These are phyloP conservation scores for Cerastis rubricosa DNA, from an alignment of 2,888 invertebrate species.

Conservation along the genomic window DNA sequence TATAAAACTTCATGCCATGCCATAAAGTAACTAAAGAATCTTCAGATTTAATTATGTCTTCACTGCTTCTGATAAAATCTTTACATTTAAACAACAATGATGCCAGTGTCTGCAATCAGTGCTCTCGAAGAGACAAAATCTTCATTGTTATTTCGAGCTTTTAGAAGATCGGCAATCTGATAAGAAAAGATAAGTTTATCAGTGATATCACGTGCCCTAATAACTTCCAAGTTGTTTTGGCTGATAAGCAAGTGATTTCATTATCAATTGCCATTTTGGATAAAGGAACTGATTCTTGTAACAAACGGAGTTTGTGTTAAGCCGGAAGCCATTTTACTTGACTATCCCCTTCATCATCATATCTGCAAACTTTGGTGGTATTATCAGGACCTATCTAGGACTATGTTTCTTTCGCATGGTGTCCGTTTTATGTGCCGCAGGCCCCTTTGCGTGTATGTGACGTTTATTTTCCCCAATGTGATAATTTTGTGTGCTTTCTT, in stretches of 20 bases:
- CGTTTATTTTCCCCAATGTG: no score
- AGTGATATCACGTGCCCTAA: constrained; percentile 31
- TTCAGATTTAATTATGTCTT: constrained; percentile 26
- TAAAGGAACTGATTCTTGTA: constrained; percentile 26
- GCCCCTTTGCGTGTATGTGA: no score
- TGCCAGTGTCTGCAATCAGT: constrained; percentile 35
- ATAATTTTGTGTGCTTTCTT: no score
- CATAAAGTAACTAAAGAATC: constrained; percentile 29
- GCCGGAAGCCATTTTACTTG: neutral
- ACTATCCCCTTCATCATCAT: no score
- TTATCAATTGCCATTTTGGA: constrained; percentile 35
- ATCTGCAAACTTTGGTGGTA: no score
- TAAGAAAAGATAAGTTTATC: constrained; percentile 42
- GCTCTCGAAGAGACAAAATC: constrained; percentile 22
- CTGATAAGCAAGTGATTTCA: constrained; percentile 39
- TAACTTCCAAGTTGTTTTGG: constrained; percentile 34
- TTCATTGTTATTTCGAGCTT: constrained; percentile 35
- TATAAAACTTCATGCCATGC: constrained; percentile 23
- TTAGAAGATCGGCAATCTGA: constrained; percentile 39
- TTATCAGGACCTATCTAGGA: no score
- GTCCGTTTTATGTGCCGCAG: no score
- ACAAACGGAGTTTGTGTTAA: constrained; percentile 6
- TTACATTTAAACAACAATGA: constrained; percentile 28
- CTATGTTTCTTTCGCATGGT: no score
- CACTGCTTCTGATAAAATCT: constrained; percentile 31